A percentile compares a stretch with the other conserved stretches of the same genome.
Evolutionary conservation across 2,113 vertebrate species (phyloP).

Genomic region (Prinia subflava): DNA sequence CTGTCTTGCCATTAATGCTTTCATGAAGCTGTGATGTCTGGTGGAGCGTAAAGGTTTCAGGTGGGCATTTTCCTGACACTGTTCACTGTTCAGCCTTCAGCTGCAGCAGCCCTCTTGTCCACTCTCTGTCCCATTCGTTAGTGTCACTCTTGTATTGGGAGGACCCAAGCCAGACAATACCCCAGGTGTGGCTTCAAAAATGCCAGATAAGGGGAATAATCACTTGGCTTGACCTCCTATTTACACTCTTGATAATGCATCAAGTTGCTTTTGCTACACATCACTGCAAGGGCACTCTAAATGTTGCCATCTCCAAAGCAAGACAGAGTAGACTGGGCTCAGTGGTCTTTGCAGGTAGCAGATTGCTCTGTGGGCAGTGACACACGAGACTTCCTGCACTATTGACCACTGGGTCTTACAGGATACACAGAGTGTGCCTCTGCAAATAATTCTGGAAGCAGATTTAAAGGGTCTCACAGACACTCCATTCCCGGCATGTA

Average conservation of each 20-base stretch:
- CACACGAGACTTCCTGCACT: not conserved
- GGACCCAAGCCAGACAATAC: not conserved
- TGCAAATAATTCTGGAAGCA: not conserved
- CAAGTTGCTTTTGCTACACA: not conserved
- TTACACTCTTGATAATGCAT: not conserved
- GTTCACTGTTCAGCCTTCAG: not conserved
- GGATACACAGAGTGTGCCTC: not conserved
- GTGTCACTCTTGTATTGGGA: not conserved
- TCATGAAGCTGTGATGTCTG: not conserved
- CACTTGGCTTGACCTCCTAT: not conserved
- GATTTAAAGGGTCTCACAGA: not conserved
- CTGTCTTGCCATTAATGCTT: not conserved
- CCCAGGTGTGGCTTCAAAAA: not conserved
- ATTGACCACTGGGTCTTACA: not conserved
- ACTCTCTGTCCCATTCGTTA: not conserved
- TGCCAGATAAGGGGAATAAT: not conserved
- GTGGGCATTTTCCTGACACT: not conserved
- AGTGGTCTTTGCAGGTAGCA: not conserved
- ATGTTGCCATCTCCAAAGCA: not conserved
- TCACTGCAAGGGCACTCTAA: not conserved
- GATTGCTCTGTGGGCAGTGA: not conserved
- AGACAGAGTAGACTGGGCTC: not conserved
- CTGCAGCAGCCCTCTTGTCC: not conserved
- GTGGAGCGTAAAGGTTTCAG: not conserved
- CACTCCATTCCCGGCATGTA: fast-evolving